Percentiles rank a stretch among this genome's conserved stretches.
phyloP scores from a whole-genome alignment of 2,888 invertebrate species.

The Scaptomyza parva region DNA sequence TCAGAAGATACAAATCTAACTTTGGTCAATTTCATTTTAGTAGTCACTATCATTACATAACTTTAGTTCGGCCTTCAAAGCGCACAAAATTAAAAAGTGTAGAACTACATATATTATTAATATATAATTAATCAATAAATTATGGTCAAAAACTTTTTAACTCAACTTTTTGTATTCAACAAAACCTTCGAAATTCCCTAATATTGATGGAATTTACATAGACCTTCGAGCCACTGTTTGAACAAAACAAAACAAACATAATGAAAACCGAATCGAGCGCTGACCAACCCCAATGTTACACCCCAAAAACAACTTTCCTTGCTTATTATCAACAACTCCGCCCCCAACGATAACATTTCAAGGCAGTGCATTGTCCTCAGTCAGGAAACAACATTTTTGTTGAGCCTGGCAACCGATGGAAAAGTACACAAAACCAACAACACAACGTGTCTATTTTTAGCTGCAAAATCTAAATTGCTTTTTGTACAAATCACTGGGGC shows the following conservation, averaged over 20 bases:
- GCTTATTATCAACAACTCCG: conserved; percentile 6
- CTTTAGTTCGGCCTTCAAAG: conserved; percentile 64
- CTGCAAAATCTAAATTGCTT: conserved; percentile 60
- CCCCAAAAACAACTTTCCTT: conserved; percentile 2
- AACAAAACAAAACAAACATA: neutral
- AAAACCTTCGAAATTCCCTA: too few species aligned
- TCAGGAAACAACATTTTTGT: conserved; percentile 40
- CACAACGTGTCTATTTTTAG: conserved; percentile 66
- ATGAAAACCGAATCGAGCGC: conserved; percentile 9
- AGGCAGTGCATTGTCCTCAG: conserved; percentile 79
- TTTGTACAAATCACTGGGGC: conserved; percentile 46
- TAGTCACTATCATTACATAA: conserved; percentile 68
- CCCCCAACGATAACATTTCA: conserved; percentile 48
- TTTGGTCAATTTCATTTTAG: conserved; percentile 66
- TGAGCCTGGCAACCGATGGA: conserved; percentile 57
- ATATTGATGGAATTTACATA: too few species aligned
- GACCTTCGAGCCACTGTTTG: too few species aligned
- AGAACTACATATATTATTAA: too few species aligned
- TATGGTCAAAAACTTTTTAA: too few species aligned
- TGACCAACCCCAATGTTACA: conserved; percentile 36
- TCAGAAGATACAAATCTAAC: conserved; percentile 74
- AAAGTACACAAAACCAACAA: conserved; percentile 41
- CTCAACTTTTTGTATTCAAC: too few species aligned
- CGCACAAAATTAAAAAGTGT: too few species aligned
- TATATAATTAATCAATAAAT: too few species aligned